Percentiles rank a stretch among this genome's conserved stretches.
These are phyloP conservation scores for Ctenosaura bakeri DNA, from an alignment of 2,797 vertebrate species.

Conservation along the genomic window DNA sequence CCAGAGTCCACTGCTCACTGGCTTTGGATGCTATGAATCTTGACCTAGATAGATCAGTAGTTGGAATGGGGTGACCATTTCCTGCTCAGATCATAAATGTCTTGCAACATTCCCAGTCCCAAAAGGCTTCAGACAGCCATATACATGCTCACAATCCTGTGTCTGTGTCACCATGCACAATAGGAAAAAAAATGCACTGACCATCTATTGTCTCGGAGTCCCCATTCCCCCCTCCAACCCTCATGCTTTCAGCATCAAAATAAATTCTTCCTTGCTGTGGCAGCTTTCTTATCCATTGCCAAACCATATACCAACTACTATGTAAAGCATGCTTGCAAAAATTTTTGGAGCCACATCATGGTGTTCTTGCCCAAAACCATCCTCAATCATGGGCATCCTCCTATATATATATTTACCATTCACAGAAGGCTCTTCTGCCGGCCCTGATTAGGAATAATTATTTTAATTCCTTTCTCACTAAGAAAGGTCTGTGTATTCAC, in stretches of 20 bases:
- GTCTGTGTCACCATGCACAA: neutral
- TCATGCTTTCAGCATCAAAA: neutral
- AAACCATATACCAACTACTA: neutral
- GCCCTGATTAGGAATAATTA: neutral
- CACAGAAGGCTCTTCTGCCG: constrained; percentile 9
- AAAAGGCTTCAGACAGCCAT: neutral
- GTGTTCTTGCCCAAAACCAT: neutral
- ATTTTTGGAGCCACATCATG: neutral
- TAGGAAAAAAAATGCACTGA: neutral
- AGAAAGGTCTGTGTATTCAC: neutral
- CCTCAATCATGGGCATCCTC: rapidly evolving
- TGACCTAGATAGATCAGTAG: neutral
- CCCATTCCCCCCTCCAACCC: neutral
- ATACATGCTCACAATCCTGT: neutral
- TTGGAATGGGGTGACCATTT: no score
- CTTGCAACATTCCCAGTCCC: neutral
- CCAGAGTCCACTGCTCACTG: neutral
- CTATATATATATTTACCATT: constrained; percentile 5
- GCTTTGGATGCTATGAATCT: neutral
- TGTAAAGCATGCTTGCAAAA: neutral
- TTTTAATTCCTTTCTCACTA: neutral
- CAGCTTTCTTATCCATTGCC: neutral
- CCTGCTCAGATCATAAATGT: neutral
- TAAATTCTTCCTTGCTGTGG: neutral
- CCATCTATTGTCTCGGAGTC: neutral